Base-by-base conservation (phyloP, 92 coral and sea anemone species). In the Epizoanthus stellaris region DNA sequence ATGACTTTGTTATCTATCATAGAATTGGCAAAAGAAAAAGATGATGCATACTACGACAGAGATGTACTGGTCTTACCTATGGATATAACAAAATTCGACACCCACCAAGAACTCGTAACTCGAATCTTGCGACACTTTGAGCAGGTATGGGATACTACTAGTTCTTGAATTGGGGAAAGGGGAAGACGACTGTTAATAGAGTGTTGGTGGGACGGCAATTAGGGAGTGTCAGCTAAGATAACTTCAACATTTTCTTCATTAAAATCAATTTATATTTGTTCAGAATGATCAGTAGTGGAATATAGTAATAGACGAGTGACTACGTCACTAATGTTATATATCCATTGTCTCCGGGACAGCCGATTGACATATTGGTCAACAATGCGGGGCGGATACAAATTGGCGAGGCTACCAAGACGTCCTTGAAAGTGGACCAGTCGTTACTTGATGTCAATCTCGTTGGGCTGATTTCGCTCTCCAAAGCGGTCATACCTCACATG, bases 401-500 rank as follows among this genome's bases (percentile, higher is more conserved):
- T 11, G 88, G 85, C 34, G 65, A 14, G n/a, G 65, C 75, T 0
- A 39, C 43, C 39, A 76, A 39, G 6, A 80, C 64, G n/a, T 23
- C 83, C 36, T 64, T 87, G 58, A 88, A 88, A 42, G 86, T 91
- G 0, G 91, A 70, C 34, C 63, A 84, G 34, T 25, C 65, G 1
- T 12, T 91, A 2, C 58, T 91, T 81, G 81, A 91, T 57, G 65
- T 81, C 11, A 91, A 91, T 66, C 68, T 88, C 15, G 60, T 91
- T 49, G 91, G 94, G 3, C 25, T 77, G 60, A 88, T 91, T 59
- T 91, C 91, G 0, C 59, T 91, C 47, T 88, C 94, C 45, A 88
- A 91, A 80, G 91, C 91, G 7, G 94, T 91, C 0, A 85, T 91
- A 5, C 93, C 91, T 20, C 80, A 84, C 67, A 90, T 90, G 91